Base-by-base conservation (phyloP, 1,140 invertebrate species). In the Pachyrhynchus sulphureomaculatus region DNA sequence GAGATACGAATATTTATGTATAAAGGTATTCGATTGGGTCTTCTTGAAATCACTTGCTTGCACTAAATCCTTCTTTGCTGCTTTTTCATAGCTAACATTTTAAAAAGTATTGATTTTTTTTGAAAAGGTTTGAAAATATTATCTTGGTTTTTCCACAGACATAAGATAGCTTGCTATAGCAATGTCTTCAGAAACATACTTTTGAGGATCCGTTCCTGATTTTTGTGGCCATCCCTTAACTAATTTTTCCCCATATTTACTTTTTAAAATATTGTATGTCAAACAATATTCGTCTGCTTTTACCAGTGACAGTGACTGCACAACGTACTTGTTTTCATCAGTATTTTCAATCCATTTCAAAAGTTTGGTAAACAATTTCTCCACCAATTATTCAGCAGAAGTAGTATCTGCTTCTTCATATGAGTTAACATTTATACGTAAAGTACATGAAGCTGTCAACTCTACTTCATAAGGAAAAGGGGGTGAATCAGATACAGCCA, bases 121-220 rank as follows among this genome's bases (percentile, higher is more conserved):
- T n/a, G n/a, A n/a, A n/a, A n/a, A n/a, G n/a, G n/a, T n/a, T n/a
- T n/a, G n/a, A n/a, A n/a, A n/a, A n/a, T n/a, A n/a, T n/a, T n/a
- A n/a, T n/a, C n/a, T n/a, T n/a, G n/a, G n/a, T 79, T 76, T 42
- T 84, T 78, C 91, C 91, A 94, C 0, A 93, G 65, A 29, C 93
- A 79, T 78, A 13, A 99, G 79, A 77, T 99, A 99, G 1, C 91
- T 81, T 12, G 95, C 93, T 70, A 99, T 98, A 4, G 92, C 93
- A 57, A 99, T 82, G 76, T 99, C 96, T 83, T 99, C 96, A 81
- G 90, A 95, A 5, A 99, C 91, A 83, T 92, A 97, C 78, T 99
- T 99, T 33, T 85, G 72, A 10, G 96, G 93, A 80, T 98, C 93
- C 29, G 96, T 99, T 32, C 49, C 59, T 10, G 66, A 58, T 65